These are phyloP conservation scores for Xiphydria camelus DNA, from an alignment of 2,888 invertebrate species.

Conservation along the genomic window DNA sequence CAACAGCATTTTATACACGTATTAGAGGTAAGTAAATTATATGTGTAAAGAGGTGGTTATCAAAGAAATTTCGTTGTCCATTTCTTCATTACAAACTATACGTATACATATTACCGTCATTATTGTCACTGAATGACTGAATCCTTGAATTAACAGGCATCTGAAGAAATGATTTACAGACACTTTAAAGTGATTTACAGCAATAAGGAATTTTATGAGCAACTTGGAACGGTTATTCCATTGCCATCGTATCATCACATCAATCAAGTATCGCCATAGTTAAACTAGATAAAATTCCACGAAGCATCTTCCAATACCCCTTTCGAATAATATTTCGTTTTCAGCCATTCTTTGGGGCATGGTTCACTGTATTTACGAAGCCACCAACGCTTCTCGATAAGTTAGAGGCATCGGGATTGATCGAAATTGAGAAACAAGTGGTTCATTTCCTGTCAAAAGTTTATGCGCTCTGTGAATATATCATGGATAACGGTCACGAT, in stretches of 20 bases:
- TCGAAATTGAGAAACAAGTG: conserved; percentile 31
- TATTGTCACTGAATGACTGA: no score
- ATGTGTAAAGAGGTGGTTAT: no score
- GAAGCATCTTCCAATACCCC: no score
- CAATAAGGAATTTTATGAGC: conserved; percentile 7
- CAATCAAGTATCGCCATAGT: conserved; percentile 32
- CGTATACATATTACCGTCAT: no score
- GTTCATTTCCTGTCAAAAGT: conserved; percentile 34
- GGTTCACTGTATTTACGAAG: conserved; percentile 9
- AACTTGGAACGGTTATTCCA: conserved; percentile 28
- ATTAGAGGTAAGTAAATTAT: conserved; percentile 38
- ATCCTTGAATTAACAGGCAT: no score
- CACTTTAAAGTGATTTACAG: conserved; percentile 28
- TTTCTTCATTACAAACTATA: no score
- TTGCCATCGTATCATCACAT: conserved; percentile 36
- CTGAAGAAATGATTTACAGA: conserved; percentile 40
- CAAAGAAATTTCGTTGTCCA: no score
- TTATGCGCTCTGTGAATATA: conserved; percentile 33
- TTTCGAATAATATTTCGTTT: no score
- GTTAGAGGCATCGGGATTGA: conserved; percentile 22
- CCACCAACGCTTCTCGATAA: conserved; percentile 33
- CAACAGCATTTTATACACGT: conserved; percentile 39
- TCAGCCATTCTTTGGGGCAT: not conserved
- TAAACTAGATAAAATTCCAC: no score
- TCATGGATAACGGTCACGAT: conserved; percentile 17